Evolutionary conservation across 2,113 vertebrate species (phyloP).

Genomic region (Protobothrops flavoviridis): DNA sequence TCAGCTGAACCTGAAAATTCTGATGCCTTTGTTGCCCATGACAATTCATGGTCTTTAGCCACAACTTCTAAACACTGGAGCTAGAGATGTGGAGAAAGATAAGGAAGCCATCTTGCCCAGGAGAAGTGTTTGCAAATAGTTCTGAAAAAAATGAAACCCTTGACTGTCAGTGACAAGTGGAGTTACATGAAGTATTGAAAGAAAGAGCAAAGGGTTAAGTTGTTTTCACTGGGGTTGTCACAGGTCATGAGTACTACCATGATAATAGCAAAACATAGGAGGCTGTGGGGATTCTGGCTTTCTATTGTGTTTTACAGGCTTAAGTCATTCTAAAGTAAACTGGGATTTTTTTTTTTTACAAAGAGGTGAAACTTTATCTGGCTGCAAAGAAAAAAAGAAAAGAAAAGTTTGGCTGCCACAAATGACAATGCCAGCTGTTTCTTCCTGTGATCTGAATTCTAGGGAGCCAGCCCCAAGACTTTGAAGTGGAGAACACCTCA

Average conservation of each 20-base stretch:
- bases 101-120: background rate
- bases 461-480: constrained; percentile 66
- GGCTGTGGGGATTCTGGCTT: constrained; percentile 60
- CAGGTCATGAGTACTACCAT: constrained; percentile 62
- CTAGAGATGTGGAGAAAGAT: background rate
- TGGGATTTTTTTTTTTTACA: constrained; percentile 71
- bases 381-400: constrained; percentile 27
- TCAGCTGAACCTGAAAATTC: background rate
- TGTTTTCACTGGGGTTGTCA: constrained; percentile 55
- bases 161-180: constrained; percentile 43
- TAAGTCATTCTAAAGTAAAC: constrained; percentile 78
- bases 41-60: background rate
- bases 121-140: constrained; percentile 15
- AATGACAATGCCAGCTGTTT: constrained; percentile 84
- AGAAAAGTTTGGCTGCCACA: constrained; percentile 55
- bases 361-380: constrained; percentile 84
- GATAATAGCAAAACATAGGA: constrained; percentile 55
- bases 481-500: constrained; percentile 80
- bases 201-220: constrained; percentile 65
- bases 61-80: background rate
- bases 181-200: constrained; percentile 43
- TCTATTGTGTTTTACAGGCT: constrained; percentile 80
- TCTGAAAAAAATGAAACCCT: constrained; percentile 50
- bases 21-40: background rate
- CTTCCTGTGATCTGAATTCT: constrained; percentile 74